A percentile compares a stretch with the other conserved stretches of the same genome.
phyloP scores from a whole-genome alignment of 2,797 vertebrate species.

The Sternotherus odoratus region DNA sequence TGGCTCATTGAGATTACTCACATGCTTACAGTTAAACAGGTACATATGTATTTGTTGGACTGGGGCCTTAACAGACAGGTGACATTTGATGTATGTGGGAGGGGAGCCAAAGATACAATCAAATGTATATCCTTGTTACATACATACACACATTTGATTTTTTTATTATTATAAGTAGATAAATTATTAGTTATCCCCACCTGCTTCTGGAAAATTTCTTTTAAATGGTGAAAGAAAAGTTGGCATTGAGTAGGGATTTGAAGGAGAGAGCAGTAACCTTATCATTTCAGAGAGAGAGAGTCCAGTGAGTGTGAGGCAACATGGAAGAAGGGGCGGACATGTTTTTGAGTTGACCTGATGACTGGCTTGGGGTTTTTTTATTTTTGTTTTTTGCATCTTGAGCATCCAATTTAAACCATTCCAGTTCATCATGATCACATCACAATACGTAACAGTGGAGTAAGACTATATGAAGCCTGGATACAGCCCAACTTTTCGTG shows the following conservation, averaged over 20 bases:
- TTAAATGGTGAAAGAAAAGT: conserved; percentile 13
- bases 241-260: conserved; percentile 37
- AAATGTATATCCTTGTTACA: not conserved
- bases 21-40: not conserved
- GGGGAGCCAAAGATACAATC: conserved; percentile 5
- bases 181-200: conserved; percentile 34
- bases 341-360: not conserved
- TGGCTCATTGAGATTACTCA: conserved; percentile 2
- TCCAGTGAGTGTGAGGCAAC: conserved; percentile 42
- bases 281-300: conserved; percentile 40
- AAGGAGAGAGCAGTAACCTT: conserved; percentile 50
- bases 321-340: conserved; percentile 10
- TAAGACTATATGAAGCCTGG: not conserved
- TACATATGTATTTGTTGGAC: not conserved
- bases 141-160: not conserved
- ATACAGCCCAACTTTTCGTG: not conserved
- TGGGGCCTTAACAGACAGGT: not conserved
- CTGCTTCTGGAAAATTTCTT: conserved; percentile 37
- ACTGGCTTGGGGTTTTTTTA: not conserved
- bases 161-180: conserved; percentile 13
- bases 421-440: not conserved
- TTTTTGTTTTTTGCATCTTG: not conserved
- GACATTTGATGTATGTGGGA: not conserved
- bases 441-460: not conserved
- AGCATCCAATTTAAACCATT: not conserved